Evolutionary conservation across 2,888 invertebrate genomes (phyloP).

Genomic region (Dynastes tityus): DNA sequence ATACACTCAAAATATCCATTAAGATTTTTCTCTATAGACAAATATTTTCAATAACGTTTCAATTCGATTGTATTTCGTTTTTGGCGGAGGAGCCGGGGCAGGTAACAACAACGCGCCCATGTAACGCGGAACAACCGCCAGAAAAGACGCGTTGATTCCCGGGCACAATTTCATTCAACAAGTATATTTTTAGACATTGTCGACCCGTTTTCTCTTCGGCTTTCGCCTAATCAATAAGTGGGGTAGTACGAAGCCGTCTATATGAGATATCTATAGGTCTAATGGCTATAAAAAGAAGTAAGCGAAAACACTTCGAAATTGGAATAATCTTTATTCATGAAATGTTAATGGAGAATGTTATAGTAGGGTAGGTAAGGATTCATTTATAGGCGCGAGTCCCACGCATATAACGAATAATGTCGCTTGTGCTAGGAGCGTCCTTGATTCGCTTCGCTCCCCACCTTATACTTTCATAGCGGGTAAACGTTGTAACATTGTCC

Average conservation of each 20-base stretch:
- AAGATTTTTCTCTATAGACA: neutral
- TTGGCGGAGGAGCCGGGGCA: neutral
- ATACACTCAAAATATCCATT: constrained; percentile 27
- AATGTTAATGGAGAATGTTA: neutral
- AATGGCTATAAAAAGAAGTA: neutral
- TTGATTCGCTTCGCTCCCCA: no score
- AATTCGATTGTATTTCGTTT: neutral
- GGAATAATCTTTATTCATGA: neutral
- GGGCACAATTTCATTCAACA: constrained; percentile 40
- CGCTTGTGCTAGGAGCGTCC: no score
- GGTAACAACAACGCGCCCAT: neutral
- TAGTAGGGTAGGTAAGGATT: no score
- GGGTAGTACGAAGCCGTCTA: neutral
- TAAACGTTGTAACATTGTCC: no score
- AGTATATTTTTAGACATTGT: constrained; percentile 42
- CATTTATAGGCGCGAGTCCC: no score
- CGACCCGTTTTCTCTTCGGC: constrained; percentile 6
- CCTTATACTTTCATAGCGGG: no score
- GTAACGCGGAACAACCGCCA: neutral
- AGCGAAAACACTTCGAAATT: neutral
- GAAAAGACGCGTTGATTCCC: constrained; percentile 11
- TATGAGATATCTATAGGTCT: neutral
- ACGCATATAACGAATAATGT: no score
- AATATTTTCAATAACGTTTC: constrained; percentile 14
- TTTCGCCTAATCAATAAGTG: constrained; percentile 33